phyloP scores from a whole-genome alignment of 2,888 invertebrate genomes.

The Yponomeuta cagnagella region DNA sequence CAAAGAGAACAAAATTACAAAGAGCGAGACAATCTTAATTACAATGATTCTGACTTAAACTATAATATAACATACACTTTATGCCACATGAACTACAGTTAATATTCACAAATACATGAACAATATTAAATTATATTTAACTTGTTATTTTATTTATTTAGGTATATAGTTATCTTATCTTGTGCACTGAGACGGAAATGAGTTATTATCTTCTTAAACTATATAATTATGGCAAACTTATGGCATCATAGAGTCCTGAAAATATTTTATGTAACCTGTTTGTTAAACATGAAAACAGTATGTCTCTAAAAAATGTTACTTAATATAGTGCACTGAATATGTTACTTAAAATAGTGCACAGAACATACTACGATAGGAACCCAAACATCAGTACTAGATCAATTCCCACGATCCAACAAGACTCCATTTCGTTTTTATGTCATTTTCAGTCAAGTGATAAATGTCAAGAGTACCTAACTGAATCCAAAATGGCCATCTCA shows the following conservation, averaged over 20 bases:
- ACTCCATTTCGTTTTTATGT: background rate
- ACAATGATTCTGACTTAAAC: conserved; percentile 20
- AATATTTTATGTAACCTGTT: background rate
- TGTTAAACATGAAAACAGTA: background rate
- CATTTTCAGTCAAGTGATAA: background rate
- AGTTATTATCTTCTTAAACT: background rate
- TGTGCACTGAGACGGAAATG: conserved; percentile 5
- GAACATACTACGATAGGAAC: conserved; percentile 49
- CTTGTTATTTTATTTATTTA: conserved; percentile 21
- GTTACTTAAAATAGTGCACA: background rate
- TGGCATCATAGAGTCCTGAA: background rate
- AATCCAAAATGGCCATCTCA: background rate
- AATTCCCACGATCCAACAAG: conserved; percentile 28
- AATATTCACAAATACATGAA: conserved; percentile 23
- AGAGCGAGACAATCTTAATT: conserved; percentile 18
- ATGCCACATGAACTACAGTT: conserved; percentile 26
- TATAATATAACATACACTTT: conserved; percentile 28
- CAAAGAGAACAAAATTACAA: background rate
- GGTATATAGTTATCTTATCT: background rate
- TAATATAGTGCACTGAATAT: background rate
- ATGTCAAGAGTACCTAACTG: background rate
- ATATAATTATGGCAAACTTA: conserved; percentile 10
- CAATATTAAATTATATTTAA: conserved; percentile 29
- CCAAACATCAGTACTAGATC: conserved; percentile 67
- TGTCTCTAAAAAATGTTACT: background rate